Base-by-base conservation (phyloP, 1,140 invertebrate genomes). In the Dendroctonus valens region DNA sequence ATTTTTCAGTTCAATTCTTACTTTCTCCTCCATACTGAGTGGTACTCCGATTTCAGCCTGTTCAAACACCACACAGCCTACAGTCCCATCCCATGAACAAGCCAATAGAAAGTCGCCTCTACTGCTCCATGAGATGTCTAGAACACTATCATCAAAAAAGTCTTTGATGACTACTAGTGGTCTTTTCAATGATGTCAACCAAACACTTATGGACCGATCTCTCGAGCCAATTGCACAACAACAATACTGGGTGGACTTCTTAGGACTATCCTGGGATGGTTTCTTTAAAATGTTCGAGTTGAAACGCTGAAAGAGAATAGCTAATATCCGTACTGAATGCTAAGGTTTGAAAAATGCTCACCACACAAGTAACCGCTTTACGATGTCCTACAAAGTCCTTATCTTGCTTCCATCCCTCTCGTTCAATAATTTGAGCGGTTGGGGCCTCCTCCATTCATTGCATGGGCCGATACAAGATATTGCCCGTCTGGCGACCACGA, bases 401-500 rank as follows among this genome's bases (percentile, higher is more conserved):
- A 68, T 94, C 92, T 61, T 90, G 89, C 41, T 87, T 88, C 94
- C 94, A 97, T 12, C 91, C 91, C 76, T 94, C 91, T 52, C 94
- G 81, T 79, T 96, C 93, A 26, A 96, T 91, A 57, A 97, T 94
- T 78, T 93, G 91, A 2, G 96, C 95, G 0, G 95, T 97, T 4
- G 96, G n/a, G 95, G 6, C 95, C 96, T 37, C 91, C 92, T 58
- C 96, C 95, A 79, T 99, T 99, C 92, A 98, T 98, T 0, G 97
- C 96, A 83, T 98, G 96, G 5, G 97, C 96, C 0, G 95, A 96
- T 3, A 99, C 89, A 49, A 99, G 82, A 80, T 96, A 97, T 72
- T 94, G 91, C 2, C 97, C 97, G 82, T 99, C 97, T 3, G 97
- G 96, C 40, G 96, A 98, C 97, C 97, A 99, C 42, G 91, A 91